Conservation (phyloP, 2,888 invertebrate species). For the Rhodophaea formosa region DNA sequence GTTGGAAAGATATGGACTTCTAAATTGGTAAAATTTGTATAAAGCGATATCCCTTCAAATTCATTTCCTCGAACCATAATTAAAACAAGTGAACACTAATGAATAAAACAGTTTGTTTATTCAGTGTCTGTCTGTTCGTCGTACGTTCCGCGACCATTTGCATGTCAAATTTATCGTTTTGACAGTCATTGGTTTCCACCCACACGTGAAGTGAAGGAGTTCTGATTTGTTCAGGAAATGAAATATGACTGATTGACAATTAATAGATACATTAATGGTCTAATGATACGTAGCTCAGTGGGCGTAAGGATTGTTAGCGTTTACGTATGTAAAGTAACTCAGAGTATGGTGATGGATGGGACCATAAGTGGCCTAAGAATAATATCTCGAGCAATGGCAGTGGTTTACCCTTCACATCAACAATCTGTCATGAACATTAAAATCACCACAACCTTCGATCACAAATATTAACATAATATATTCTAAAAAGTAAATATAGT, state of each 20-base stretch:
- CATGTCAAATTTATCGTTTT: slow-evolving; percentile 18
- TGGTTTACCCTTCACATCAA: no score
- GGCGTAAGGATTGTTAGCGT: no score
- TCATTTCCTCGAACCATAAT: not conserved
- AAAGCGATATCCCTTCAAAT: not conserved
- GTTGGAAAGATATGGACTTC: no score
- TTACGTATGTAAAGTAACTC: no score
- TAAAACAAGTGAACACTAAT: not conserved
- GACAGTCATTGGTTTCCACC: slow-evolving; percentile 17
- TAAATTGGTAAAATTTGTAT: no score
- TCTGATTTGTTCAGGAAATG: not conserved
- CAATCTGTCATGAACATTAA: no score
- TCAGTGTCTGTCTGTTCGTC: not conserved
- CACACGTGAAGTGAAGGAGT: slow-evolving; percentile 2
- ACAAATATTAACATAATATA: no score
- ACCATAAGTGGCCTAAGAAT: no score
- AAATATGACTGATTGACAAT: not conserved
- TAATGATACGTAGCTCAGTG: not conserved
- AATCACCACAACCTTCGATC: no score
- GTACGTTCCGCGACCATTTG: slow-evolving; percentile 11
- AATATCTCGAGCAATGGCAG: no score
- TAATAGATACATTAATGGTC: not conserved
- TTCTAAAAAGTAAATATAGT: no score
- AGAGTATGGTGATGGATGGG: no score
- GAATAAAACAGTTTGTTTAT: slow-evolving; percentile 4